Evolutionary conservation across 1,140 invertebrate genomes (phyloP).

Genomic region (Trachymyrmex cornetzi): DNA sequence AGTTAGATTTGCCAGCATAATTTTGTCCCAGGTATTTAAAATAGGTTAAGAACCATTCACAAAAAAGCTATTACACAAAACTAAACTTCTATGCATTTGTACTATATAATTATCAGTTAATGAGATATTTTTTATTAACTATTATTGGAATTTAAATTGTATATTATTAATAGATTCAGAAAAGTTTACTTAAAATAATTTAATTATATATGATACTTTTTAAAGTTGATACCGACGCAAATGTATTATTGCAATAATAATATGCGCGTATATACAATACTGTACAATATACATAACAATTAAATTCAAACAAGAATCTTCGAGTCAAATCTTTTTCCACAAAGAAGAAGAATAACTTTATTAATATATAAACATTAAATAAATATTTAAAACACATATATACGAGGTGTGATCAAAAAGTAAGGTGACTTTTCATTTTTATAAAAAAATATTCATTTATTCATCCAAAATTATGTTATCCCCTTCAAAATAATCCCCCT

Average conservation of each 20-base stretch:
- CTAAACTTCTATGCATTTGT: background rate
- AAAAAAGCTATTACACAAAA: slow-evolving; percentile 10
- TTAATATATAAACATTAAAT: background rate
- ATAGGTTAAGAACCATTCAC: background rate
- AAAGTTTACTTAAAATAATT: background rate
- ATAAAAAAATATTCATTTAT: no score
- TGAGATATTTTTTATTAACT: background rate
- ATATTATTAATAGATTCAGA: background rate
- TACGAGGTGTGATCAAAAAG: no score
- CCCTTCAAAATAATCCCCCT: no score
- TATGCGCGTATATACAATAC: background rate
- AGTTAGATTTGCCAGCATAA: background rate
- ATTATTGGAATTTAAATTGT: background rate
- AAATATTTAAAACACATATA: background rate
- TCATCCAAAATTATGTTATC: no score
- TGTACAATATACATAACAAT: background rate
- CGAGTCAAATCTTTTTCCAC: background rate
- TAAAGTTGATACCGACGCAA: background rate
- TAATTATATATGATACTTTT: background rate
- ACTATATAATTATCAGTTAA: background rate
- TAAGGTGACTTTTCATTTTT: no score
- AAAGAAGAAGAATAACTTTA: background rate
- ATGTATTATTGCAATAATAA: background rate
- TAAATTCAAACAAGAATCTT: background rate
- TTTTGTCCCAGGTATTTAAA: background rate